Conservation (phyloP, 2,113 vertebrate genomes). For the Megalops atlanticus region DNA sequence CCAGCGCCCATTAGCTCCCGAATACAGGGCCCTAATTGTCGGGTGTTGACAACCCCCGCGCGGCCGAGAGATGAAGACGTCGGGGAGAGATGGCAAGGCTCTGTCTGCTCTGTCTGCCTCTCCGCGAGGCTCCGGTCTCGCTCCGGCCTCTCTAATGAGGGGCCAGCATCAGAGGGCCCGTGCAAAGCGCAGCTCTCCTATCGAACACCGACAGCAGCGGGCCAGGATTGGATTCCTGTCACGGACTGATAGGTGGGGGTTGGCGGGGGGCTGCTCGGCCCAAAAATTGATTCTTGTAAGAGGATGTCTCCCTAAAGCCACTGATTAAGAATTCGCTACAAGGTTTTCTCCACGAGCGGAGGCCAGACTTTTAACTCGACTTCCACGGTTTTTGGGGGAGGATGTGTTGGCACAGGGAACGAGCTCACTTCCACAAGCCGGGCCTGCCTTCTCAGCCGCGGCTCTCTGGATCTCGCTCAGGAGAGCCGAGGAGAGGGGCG, state of each 20-base stretch:
- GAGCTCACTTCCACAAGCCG: too few species aligned
- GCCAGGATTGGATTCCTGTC: neutral
- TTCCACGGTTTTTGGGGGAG: too few species aligned
- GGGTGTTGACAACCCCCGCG: neutral
- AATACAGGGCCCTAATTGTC: neutral
- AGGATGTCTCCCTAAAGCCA: neutral
- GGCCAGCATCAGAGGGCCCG: too few species aligned
- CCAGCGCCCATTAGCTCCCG: constrained; percentile 3
- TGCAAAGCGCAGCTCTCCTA: neutral
- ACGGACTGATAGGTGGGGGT: neutral
- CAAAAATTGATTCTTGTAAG: neutral
- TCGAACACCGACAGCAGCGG: neutral
- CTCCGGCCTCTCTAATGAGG: neutral
- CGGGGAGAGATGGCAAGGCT: neutral
- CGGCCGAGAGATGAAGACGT: neutral
- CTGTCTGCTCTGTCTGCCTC: neutral
- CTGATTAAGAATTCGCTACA: neutral
- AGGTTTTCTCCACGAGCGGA: neutral
- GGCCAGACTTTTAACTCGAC: neutral
- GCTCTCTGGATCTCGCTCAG: too few species aligned
- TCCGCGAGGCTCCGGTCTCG: neutral
- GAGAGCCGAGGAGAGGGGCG: too few species aligned
- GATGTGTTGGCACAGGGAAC: too few species aligned
- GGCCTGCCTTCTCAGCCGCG: too few species aligned
- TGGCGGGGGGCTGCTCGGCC: neutral